phyloP scores from a whole-genome alignment of 92 coral and sea anemone genomes.

The Zoanthus gigantus region DNA sequence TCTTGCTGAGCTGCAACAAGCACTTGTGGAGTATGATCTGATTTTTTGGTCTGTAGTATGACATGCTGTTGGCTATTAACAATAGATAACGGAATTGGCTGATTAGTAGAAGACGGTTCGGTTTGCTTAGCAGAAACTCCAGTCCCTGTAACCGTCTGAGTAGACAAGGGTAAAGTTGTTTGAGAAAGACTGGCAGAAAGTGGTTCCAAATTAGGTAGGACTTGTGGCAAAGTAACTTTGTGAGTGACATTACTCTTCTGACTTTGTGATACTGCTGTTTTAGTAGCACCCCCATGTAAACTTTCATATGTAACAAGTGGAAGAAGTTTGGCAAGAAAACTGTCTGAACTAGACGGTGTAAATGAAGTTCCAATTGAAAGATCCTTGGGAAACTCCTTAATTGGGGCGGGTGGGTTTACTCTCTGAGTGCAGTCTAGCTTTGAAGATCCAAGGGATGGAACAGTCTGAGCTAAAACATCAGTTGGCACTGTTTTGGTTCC shows the following conservation, averaged over 20 bases:
- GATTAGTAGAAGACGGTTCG: not conserved
- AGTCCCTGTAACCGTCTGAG: not conserved
- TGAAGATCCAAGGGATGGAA: not conserved
- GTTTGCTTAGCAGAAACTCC: not conserved
- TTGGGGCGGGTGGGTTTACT: conserved; percentile 31
- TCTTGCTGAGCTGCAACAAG: not conserved
- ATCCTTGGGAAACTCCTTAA: conserved; percentile 23
- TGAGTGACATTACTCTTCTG: not conserved
- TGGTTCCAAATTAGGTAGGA: conserved; percentile 34
- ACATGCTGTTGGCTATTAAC: not conserved
- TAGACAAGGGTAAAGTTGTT: not conserved
- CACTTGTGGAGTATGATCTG: not conserved
- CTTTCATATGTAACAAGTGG: conserved; percentile 41
- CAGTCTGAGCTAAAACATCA: not conserved
- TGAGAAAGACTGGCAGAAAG: not conserved
- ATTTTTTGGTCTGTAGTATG: not conserved
- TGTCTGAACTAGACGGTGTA: conserved; percentile 20
- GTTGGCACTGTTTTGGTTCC: conserved; percentile 24
- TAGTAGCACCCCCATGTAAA: conserved; percentile 23
- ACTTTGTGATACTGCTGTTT: not conserved
- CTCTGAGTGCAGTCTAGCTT: conserved; percentile 14
- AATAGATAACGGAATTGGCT: not conserved
- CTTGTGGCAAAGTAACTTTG: not conserved
- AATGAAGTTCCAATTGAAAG: not conserved
- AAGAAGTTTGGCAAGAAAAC: conserved; percentile 26